phyloP scores from a whole-genome alignment of 2,113 vertebrate genomes.

The Corvus cornix region DNA sequence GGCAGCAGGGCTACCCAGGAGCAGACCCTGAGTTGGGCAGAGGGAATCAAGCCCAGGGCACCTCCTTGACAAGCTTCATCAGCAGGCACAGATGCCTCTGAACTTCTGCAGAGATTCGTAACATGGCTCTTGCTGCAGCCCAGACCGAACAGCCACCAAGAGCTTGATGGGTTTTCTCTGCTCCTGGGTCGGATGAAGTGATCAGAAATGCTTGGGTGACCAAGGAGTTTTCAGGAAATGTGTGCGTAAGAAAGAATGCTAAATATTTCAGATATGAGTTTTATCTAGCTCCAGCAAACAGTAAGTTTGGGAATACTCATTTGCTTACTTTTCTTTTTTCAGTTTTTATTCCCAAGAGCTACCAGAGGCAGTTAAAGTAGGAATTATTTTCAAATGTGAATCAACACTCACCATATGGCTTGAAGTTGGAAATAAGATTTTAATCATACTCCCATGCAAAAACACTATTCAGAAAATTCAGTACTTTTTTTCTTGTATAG shows the following conservation, averaged over 20 bases:
- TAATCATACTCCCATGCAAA: not conserved
- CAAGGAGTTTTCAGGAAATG: not conserved
- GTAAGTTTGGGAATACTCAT: not conserved
- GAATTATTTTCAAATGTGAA: not conserved
- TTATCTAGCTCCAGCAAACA: not conserved
- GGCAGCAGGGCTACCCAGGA: not conserved
- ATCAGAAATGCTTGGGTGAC: not conserved
- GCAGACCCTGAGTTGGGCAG: not conserved
- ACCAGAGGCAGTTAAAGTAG: not conserved
- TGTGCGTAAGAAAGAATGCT: not conserved
- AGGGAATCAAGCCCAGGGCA: not conserved
- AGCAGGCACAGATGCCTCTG: not conserved
- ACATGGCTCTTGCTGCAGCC: not conserved
- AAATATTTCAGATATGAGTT: not conserved
- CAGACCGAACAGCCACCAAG: not conserved
- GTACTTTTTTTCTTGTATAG: not conserved
- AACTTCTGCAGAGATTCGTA: not conserved
- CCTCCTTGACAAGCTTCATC: not conserved
- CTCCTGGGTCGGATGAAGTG: not conserved
- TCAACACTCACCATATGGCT: not conserved
- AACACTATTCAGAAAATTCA: not conserved
- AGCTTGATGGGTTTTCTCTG: not conserved
- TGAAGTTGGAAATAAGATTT: not conserved
- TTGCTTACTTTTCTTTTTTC: not conserved
- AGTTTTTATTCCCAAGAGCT: not conserved